phyloP scores from a whole-genome alignment of 2,797 vertebrate species.

The Xiphophorus birchmanni region DNA sequence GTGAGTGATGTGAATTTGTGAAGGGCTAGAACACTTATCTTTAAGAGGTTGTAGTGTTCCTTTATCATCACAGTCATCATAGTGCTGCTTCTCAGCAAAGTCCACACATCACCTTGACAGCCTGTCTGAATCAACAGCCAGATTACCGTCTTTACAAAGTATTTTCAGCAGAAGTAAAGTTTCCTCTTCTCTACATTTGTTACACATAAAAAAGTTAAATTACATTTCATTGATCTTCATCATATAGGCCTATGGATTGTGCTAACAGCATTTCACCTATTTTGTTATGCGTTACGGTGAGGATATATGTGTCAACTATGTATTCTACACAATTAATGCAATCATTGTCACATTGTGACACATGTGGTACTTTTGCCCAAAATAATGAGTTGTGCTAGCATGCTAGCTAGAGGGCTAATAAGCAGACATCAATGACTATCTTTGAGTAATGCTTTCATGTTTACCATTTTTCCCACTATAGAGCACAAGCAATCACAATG shows the following conservation, averaged over 20 bases:
- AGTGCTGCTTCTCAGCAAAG: constrained; percentile 11
- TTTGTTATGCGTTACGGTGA: not conserved
- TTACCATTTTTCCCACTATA: not conserved
- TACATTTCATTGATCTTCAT: constrained; percentile 3
- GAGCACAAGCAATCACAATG: not conserved
- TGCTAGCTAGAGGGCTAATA: not conserved
- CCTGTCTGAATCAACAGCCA: constrained; percentile 12
- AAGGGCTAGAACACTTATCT: constrained; percentile 75
- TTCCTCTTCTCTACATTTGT: not conserved
- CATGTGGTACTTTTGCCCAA: not conserved
- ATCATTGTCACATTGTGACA: not conserved
- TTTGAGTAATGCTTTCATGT: not conserved
- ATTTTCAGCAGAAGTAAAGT: constrained; percentile 8
- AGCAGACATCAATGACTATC: not conserved
- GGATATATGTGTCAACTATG: not conserved
- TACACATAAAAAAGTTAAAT: constrained; percentile 15
- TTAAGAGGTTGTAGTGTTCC: constrained; percentile 58
- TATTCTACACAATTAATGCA: not conserved
- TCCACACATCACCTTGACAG: constrained; percentile 21
- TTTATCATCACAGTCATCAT: constrained; percentile 32
- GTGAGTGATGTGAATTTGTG: constrained; percentile 60
- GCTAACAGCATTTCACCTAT: not conserved
- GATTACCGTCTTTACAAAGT: constrained; percentile 13
- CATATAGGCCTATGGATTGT: not conserved
- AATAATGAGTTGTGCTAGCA: not conserved